Evolutionary conservation across 2,797 vertebrate genomes (phyloP), one percentile per base, ranked within the genome.

Genomic region (Pogoniulus pusillus): DNA sequence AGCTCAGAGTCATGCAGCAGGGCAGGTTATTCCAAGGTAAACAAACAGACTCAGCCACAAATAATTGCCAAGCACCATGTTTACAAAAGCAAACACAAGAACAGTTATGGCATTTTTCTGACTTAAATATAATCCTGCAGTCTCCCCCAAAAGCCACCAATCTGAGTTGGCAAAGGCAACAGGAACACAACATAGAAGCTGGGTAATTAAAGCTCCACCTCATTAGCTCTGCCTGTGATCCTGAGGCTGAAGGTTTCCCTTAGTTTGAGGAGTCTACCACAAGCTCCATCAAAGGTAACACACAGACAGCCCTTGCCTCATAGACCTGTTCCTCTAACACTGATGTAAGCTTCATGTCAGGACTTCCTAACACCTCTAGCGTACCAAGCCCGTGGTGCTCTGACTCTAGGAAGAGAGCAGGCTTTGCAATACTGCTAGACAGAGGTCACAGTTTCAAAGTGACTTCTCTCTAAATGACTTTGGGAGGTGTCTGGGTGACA

Each of bases 1-100:
- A 62, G 12, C 3, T 2, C n/a, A 34, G 27, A n/a, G 29, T 29
- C 2, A 0, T n/a, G 45, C 22, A 1, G 1, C 3, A 63, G 47
- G 9, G 34, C 2, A 1, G 20, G 12, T 85, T 24, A 35, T 41
- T 59, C 30, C 17, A 45, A 81, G 39, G 30, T 45, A 58, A 59
- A n/a, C 13, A 27, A 69, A 19, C 32, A 83, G 37, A 34, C n/a
- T 63, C 13, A 5, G 30, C 19, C 45, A 55, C 35, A 58, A 70
- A 24, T 19, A 79, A 84, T 41, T 9, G 53, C 16, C 23, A 91
- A 88, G 15, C 5, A 49, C 10, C 23, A 23, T 0, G 1, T 43
- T 64, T 77, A 66, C 24, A 68, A 58, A 72, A 83, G 27, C 7
- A 74, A 80, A 72, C 12, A 82, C 79, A 79, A 81, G 54, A 37